Percentiles rank a stretch among this genome's conserved stretches.
Evolutionary conservation across 2,888 invertebrate species (phyloP).

Genomic region (Acleris cristana): DNA sequence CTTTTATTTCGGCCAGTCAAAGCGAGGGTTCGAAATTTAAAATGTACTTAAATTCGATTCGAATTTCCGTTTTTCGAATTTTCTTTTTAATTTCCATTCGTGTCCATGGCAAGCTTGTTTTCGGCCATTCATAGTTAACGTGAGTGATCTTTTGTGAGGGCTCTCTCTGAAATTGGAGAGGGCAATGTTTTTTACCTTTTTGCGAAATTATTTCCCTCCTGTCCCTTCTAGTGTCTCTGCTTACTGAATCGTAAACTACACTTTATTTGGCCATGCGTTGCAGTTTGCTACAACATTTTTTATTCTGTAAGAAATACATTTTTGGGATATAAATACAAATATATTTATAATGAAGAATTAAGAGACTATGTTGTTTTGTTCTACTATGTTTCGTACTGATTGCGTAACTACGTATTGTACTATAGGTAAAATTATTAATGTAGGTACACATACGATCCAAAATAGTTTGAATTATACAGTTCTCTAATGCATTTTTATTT

Average conservation of each 20-base stretch:
- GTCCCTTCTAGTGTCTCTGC: conserved; percentile 57
- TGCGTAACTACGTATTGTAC: too few species aligned
- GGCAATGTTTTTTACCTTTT: conserved; percentile 72
- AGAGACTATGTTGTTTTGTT: too few species aligned
- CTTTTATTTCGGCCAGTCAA: conserved; percentile 79
- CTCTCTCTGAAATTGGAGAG: conserved; percentile 80
- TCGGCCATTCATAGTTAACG: conserved; percentile 80
- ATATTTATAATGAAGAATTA: too few species aligned
- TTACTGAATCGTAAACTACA: conserved; percentile 46
- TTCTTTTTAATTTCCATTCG: conserved; percentile 78
- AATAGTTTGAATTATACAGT: background rate
- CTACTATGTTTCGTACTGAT: too few species aligned
- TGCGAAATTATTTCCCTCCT: conserved; percentile 68
- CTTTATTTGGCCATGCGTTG: conserved; percentile 36
- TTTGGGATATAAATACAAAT: background rate
- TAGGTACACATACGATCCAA: too few species aligned
- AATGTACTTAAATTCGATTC: conserved; percentile 83
- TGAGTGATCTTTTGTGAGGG: conserved; percentile 81
- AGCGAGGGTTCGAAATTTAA: conserved; percentile 76
- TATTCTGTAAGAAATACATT: background rate
- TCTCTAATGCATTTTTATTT: too few species aligned
- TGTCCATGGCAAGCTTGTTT: conserved; percentile 71
- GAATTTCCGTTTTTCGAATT: conserved; percentile 73
- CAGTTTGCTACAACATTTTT: background rate
- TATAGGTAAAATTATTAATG: too few species aligned